A percentile compares a stretch with the other conserved stretches of the same genome.
Evolutionary conservation across 2,797 vertebrate genomes (phyloP).

Genomic region (Ctenochaetus hawaiiensis): DNA sequence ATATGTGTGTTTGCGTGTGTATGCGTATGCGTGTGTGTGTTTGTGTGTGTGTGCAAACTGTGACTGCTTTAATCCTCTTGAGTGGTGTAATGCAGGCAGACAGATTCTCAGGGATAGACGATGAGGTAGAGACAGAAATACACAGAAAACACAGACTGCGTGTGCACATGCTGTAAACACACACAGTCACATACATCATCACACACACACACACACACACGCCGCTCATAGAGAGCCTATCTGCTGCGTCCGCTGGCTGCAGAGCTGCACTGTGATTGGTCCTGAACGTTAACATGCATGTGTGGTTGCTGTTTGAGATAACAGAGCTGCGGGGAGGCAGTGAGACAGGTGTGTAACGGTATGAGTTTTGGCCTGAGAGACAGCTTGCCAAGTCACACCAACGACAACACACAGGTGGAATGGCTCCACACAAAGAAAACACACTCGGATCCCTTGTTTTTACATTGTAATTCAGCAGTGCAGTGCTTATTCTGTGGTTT

Average conservation of each 20-base stretch:
- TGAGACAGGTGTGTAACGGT: conserved; percentile 70
- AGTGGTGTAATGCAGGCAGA: conserved; percentile 76
- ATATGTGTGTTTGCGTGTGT: neutral
- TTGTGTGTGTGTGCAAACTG: conserved; percentile 12
- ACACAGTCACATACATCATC: conserved; percentile 12
- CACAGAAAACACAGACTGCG: conserved; percentile 21
- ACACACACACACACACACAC: conserved; percentile 3
- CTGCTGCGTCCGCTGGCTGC: conserved; percentile 34
- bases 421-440: conserved; percentile 36
- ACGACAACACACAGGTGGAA: conserved; percentile 67
- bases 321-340: conserved; percentile 54
- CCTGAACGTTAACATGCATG: conserved; percentile 29
- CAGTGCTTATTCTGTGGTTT: neutral
- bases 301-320: conserved; percentile 43
- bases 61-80: conserved; percentile 77
- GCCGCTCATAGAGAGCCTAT: conserved; percentile 6
- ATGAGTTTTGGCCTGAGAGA: conserved; percentile 53
- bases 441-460: conserved; percentile 40
- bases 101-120: conserved; percentile 69
- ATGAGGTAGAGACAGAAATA: conserved; percentile 59
- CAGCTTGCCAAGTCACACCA: conserved; percentile 62
- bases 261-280: conserved; percentile 59
- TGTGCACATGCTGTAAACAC: neutral
- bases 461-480: neutral
- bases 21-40: conserved; percentile 26